Percentiles rank a stretch among this genome's conserved stretches.
These are phyloP conservation scores for Xestia ashworthii DNA, from an alignment of 2,888 invertebrate genomes.

Conservation along the genomic window DNA sequence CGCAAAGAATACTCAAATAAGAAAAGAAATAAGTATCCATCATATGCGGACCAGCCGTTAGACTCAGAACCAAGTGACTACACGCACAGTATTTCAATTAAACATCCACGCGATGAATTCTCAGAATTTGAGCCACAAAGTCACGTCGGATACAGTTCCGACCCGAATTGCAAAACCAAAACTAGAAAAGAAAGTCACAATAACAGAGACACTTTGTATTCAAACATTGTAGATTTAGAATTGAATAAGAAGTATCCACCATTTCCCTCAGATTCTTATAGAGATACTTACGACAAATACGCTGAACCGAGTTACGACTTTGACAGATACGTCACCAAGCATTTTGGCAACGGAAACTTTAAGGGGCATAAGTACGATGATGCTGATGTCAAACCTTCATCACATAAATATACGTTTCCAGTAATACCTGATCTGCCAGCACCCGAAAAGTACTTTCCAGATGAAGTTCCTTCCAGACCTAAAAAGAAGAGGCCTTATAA, in stretches of 20 bases:
- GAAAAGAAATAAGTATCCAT: conserved; percentile 79
- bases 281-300: conserved; percentile 81
- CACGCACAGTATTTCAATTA: conserved; percentile 83
- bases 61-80: conserved; percentile 85
- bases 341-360: conserved; percentile 72
- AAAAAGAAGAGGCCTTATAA: conserved; percentile 84
- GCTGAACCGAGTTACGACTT: conserved; percentile 79
- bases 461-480: conserved; percentile 79
- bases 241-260: conserved; percentile 78
- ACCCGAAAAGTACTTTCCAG: conserved; percentile 78
- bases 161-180: conserved; percentile 85
- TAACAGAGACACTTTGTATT: conserved; percentile 73
- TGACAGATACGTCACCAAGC: conserved; percentile 76
- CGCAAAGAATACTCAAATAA: conserved; percentile 77
- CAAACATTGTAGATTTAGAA: conserved; percentile 77
- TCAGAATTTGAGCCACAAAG: conserved; percentile 78
- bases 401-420: conserved; percentile 75
- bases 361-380: conserved; percentile 80
- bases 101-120: conserved; percentile 81
- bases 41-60: conserved; percentile 55
- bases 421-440: conserved; percentile 76
- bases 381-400: conserved; percentile 69
- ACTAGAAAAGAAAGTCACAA: conserved; percentile 78
- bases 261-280: conserved; percentile 74
- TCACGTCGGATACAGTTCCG: conserved; percentile 82